Percentiles rank a stretch among this genome's conserved stretches.
Evolutionary conservation across 2,113 vertebrate species (phyloP).

Genomic region (Alouatta palliata): DNA sequence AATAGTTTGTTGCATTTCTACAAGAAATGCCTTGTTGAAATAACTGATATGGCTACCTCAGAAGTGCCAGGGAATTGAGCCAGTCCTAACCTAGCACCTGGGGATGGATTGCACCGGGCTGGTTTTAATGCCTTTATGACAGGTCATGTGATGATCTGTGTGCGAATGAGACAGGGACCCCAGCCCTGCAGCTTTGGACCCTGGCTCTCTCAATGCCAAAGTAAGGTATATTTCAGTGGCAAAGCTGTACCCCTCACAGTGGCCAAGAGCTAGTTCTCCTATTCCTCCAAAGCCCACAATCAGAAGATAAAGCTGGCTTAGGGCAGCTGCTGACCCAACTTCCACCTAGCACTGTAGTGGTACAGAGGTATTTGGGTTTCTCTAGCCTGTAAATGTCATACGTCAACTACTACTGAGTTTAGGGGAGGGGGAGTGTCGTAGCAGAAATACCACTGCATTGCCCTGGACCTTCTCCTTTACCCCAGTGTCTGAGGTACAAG

Average conservation of each 20-base stretch:
- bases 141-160: slow-evolving; percentile 92
- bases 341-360: background rate
- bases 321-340: slow-evolving; percentile 77
- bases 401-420: background rate
- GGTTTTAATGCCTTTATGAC: slow-evolving; percentile 99
- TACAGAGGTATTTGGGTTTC: background rate
- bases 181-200: slow-evolving; percentile 50
- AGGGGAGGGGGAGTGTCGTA: background rate
- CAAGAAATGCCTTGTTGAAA: background rate
- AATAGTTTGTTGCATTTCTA: slow-evolving; percentile 10
- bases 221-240: slow-evolving; percentile 98
- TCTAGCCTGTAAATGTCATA: background rate
- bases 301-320: slow-evolving; percentile 94
- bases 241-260: slow-evolving; percentile 93
- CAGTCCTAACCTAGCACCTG: background rate
- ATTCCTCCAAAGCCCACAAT: slow-evolving; percentile 92
- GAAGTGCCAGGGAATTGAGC: slow-evolving; percentile 13
- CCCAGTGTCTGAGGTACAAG: background rate
- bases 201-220: slow-evolving; percentile 89
- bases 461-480: background rate
- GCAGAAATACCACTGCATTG: background rate
- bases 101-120: slow-evolving; percentile 90
- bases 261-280: slow-evolving; percentile 95
- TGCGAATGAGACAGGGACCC: slow-evolving; percentile 81
- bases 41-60: background rate